Conservation (phyloP, 1,140 invertebrate genomes). For the Drosophila lowei region DNA sequence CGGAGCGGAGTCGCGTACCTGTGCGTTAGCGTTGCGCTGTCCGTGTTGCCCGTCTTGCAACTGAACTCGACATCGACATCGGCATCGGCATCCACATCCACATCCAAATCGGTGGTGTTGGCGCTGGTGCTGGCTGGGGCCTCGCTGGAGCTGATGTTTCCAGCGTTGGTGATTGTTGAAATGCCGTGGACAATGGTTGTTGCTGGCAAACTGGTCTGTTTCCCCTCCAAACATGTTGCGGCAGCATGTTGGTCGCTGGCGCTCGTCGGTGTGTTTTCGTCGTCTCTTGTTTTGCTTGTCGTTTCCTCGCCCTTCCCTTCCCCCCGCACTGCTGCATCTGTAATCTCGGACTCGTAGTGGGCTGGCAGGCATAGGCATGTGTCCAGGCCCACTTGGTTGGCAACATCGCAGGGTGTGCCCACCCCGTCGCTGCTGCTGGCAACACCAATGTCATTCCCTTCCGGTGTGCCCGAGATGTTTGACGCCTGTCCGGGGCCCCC, state of each 20-base stretch:
- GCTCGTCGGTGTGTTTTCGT: constrained; percentile 11
- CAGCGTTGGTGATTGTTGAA: constrained; percentile 35
- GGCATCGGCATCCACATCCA: too few species aligned
- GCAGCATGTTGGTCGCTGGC: constrained; percentile 41
- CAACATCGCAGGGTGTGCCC: neutral
- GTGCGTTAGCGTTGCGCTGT: constrained; percentile 69
- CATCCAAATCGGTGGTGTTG: constrained; percentile 28
- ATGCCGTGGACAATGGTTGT: constrained; percentile 38
- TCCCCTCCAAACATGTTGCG: constrained; percentile 61
- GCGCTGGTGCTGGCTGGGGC: constrained; percentile 13
- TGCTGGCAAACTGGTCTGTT: constrained; percentile 48
- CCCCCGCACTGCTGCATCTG: neutral
- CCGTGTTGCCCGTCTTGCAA: constrained; percentile 80
- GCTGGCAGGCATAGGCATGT: neutral
- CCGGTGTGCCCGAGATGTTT: constrained; percentile 6
- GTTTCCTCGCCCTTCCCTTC: constrained; percentile 29
- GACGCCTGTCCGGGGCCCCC: constrained; percentile 4
- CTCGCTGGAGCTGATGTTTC: constrained; percentile 21
- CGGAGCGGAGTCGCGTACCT: constrained; percentile 64
- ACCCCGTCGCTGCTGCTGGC: constrained; percentile 2
- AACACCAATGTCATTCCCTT: constrained; percentile 30
- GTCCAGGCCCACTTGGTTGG: constrained; percentile 2
- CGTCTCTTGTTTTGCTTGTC: constrained; percentile 68
- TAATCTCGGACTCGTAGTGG: neutral
- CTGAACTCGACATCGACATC: constrained; percentile 53